A percentile compares a stretch with the other conserved stretches of the same genome.
phyloP scores from a whole-genome alignment of 2,797 vertebrate genomes.

The Liasis olivaceus region DNA sequence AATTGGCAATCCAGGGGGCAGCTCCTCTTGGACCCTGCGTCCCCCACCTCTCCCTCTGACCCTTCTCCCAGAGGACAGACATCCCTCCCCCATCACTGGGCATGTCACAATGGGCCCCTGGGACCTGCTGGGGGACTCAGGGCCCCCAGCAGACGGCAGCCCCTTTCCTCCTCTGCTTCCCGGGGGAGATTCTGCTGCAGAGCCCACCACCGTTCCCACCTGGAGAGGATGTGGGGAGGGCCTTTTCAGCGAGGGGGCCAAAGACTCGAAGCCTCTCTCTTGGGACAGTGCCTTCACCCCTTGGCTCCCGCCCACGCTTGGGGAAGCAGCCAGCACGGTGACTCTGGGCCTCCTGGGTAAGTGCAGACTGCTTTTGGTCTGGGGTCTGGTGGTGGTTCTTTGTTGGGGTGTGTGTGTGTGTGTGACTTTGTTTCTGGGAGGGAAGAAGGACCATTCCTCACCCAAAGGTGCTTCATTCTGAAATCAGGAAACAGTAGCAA shows the following conservation, averaged over 20 bases:
- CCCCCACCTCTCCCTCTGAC: neutral
- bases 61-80: neutral
- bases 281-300: neutral
- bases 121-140: neutral
- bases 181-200: neutral
- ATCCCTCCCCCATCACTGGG: neutral
- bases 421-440: no score
- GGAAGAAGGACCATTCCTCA: no score
- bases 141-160: neutral
- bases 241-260: neutral
- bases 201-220: fast-evolving
- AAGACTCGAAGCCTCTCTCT: neutral
- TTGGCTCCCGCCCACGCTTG: neutral
- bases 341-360: neutral
- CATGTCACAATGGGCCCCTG: constrained; percentile 20
- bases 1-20: neutral
- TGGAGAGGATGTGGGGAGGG: neutral
- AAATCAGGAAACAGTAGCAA: no score
- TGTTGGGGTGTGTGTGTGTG: no score
- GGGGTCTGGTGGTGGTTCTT: neutral
- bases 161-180: neutral
- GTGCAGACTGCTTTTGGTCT: neutral
- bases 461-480: no score
- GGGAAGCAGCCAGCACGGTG: neutral
- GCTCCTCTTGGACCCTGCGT: neutral